These are phyloP conservation scores for Philopedon plagiatum DNA, from an alignment of 2,888 invertebrate genomes.

Conservation along the genomic window DNA sequence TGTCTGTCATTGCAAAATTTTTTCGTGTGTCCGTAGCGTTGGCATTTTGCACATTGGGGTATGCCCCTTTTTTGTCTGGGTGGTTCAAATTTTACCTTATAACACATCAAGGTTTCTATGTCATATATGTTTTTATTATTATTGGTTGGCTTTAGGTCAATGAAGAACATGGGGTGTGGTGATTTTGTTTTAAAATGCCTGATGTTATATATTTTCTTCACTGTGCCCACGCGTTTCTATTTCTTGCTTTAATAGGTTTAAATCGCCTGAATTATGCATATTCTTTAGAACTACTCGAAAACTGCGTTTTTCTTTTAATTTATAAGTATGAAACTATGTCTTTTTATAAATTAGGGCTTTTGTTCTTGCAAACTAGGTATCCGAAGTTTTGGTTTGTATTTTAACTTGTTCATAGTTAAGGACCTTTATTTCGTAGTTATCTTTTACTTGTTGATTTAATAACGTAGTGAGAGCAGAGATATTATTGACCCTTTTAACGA, in stretches of 20 bases:
- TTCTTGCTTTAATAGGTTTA: background rate
- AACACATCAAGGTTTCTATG: background rate
- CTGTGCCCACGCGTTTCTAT: too few species aligned
- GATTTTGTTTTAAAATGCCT: background rate
- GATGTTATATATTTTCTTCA: too few species aligned
- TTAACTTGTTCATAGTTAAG: too few species aligned
- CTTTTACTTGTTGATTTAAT: too few species aligned
- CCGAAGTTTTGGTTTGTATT: too few species aligned
- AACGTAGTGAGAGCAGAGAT: too few species aligned
- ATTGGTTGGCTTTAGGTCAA: background rate
- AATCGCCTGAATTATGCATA: background rate
- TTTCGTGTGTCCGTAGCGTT: conserved; percentile 18
- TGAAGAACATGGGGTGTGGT: background rate
- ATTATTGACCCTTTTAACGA: too few species aligned
- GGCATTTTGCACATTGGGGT: background rate
- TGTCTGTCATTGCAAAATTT: conserved; percentile 16
- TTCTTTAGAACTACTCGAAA: background rate
- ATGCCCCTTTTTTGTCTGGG: background rate
- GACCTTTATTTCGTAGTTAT: too few species aligned
- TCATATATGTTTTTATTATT: background rate
- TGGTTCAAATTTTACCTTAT: background rate
- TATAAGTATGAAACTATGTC: background rate
- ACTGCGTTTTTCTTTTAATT: background rate
- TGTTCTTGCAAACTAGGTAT: too few species aligned
- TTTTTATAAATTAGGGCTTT: background rate